Evolutionary conservation across 2,113 vertebrate genomes (phyloP).

Genomic region (Myotis lucifugus): DNA sequence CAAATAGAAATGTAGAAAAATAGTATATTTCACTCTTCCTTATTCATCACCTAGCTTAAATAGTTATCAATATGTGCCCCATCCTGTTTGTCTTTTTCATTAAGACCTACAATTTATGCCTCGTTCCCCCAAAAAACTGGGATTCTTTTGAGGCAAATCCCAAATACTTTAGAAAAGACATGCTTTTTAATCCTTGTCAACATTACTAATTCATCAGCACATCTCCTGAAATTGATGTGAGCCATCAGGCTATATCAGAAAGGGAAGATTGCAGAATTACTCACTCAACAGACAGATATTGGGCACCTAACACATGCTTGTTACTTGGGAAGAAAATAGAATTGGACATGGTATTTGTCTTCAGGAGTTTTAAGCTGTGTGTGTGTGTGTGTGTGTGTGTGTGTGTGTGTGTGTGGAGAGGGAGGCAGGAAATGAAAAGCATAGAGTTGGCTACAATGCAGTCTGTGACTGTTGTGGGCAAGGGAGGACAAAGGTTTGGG

Average conservation of each 20-base stretch:
- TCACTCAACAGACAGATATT: background rate
- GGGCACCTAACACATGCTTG: background rate
- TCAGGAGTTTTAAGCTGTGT: background rate
- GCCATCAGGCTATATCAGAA: background rate
- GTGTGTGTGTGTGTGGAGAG: no score
- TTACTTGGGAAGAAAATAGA: constrained; percentile 22
- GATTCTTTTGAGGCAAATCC: background rate
- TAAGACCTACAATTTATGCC: background rate
- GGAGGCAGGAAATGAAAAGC: background rate
- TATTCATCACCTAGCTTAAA: constrained; percentile 3
- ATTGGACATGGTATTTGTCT: background rate
- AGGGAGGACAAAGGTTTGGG: background rate
- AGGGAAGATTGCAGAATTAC: constrained; percentile 15
- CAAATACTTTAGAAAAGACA: constrained; percentile 9
- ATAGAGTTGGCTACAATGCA: background rate
- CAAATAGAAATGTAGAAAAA: constrained; percentile 12
- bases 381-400: background rate
- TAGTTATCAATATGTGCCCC: background rate
- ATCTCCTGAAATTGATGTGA: constrained; percentile 13
- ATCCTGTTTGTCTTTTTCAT: background rate
- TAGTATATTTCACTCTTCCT: background rate
- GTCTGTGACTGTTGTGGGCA: background rate
- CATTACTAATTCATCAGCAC: constrained; percentile 4
- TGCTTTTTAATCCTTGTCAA: background rate
- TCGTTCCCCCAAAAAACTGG: fast-evolving